Percentiles rank a stretch among this genome's conserved stretches.
Evolutionary conservation across 1,140 invertebrate genomes (phyloP).

Genomic region (Drosophila kikkawai): DNA sequence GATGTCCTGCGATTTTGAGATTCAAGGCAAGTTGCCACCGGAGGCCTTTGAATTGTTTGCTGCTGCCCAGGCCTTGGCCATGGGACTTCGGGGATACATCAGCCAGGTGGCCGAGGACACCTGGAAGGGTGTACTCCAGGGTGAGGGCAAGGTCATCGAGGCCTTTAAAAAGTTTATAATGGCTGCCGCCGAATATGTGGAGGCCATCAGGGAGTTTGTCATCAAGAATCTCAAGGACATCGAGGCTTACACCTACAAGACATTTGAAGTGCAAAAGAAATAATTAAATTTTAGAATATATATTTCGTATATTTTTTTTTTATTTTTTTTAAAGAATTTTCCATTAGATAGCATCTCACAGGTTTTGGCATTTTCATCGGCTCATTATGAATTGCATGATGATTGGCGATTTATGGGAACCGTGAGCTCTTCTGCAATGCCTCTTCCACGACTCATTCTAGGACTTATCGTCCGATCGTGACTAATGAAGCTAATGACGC

Average conservation of each 20-base stretch:
- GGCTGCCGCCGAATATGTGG: constrained; percentile 55
- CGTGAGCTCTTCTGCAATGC: constrained; percentile 8
- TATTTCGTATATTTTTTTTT: no score
- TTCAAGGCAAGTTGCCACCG: constrained; percentile 41
- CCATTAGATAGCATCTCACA: background rate
- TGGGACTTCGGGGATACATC: constrained; percentile 63
- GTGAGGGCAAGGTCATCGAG: constrained; percentile 61
- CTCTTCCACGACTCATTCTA: constrained; percentile 2
- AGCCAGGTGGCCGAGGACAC: constrained; percentile 21
- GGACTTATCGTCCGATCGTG: constrained; percentile 22
- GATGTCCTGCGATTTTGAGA: constrained; percentile 61
- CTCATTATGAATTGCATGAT: constrained; percentile 9
- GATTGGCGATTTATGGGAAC: constrained; percentile 6
- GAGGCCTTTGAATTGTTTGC: constrained; percentile 66
- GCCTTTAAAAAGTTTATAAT: constrained; percentile 52
- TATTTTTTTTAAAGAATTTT: background rate
- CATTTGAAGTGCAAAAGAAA: constrained; percentile 39
- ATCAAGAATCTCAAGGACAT: constrained; percentile 60
- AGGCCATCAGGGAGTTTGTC: constrained; percentile 63
- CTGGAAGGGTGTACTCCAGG: constrained; percentile 56
- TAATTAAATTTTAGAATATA: background rate
- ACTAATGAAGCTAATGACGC: constrained; percentile 33
- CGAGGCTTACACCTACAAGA: constrained; percentile 47
- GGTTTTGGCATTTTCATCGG: constrained; percentile 5
- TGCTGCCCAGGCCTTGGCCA: constrained; percentile 36